These are phyloP conservation scores for Anastrepha obliqua DNA, from an alignment of 1,140 invertebrate species.

Conservation along the genomic window DNA sequence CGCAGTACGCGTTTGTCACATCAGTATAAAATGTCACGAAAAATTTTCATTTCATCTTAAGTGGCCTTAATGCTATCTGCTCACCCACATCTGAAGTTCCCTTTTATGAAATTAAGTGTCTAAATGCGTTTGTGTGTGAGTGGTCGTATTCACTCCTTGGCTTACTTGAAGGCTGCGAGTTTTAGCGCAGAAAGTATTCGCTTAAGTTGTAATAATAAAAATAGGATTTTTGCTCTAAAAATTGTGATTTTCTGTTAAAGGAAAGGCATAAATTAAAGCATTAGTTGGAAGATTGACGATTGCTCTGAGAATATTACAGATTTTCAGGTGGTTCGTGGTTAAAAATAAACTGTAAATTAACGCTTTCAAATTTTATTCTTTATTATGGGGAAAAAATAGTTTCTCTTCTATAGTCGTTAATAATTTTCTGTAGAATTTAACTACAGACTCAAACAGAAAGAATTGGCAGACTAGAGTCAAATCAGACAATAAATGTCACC, in stretches of 20 bases:
- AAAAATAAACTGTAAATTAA: too few relatives aligned
- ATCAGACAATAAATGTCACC: too few relatives aligned
- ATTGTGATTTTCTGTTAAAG: neutral
- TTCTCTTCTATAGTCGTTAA: too few relatives aligned
- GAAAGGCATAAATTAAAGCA: neutral
- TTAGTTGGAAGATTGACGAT: too few relatives aligned
- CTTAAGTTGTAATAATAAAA: neutral
- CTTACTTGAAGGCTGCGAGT: neutral
- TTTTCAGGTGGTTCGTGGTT: too few relatives aligned
- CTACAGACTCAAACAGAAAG: too few relatives aligned
- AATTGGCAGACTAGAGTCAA: too few relatives aligned
- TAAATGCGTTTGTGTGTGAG: neutral
- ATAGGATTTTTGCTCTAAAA: neutral
- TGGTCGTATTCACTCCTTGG: neutral
- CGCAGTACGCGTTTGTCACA: conserved; percentile 22
- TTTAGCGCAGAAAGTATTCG: neutral
- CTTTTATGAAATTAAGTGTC: neutral
- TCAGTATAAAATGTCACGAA: conserved; percentile 37
- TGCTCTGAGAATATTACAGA: too few relatives aligned
- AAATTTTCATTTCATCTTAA: conserved; percentile 53
- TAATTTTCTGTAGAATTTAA: too few relatives aligned
- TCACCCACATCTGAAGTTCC: neutral
- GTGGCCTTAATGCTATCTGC: conserved; percentile 37
- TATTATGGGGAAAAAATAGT: too few relatives aligned
- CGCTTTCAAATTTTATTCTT: too few relatives aligned